Evolutionary conservation across 2,888 invertebrate species (phyloP).

Genomic region (Drosophila melanocephala): DNA sequence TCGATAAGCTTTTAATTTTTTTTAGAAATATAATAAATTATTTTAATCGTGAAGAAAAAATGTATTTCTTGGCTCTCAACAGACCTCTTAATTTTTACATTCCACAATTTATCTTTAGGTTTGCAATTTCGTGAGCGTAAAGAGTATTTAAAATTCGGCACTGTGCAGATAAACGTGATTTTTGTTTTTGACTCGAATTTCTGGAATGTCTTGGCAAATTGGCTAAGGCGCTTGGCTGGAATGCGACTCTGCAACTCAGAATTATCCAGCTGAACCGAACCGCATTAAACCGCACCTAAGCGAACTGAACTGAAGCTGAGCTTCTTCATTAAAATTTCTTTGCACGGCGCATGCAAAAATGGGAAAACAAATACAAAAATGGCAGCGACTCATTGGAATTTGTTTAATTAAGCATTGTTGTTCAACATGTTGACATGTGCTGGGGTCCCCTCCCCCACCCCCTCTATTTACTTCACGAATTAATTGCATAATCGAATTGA

Average conservation of each 20-base stretch:
- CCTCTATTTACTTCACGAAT: constrained; percentile 10
- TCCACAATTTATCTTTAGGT: background rate
- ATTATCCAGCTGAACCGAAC: constrained; percentile 13
- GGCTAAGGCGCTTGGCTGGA: constrained; percentile 36
- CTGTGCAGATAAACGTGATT: background rate
- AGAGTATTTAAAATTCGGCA: background rate
- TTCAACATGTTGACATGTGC: constrained; percentile 45
- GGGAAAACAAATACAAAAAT: constrained; percentile 6
- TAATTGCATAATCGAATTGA: constrained; percentile 70
- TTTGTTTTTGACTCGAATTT: background rate
- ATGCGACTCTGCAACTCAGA: constrained; percentile 14
- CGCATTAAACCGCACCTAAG: constrained; percentile 1
- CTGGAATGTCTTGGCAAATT: constrained; percentile 49
- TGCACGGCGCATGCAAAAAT: constrained; percentile 44
- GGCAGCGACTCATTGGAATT: constrained; percentile 62
- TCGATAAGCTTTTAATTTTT: too few species aligned
- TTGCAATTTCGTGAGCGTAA: background rate
- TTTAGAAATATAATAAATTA: too few species aligned
- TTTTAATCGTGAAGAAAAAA: background rate
- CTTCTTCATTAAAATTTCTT: constrained; percentile 58
- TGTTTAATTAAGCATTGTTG: constrained; percentile 77
- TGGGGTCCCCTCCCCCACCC: background rate
- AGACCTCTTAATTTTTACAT: background rate
- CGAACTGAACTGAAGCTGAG: background rate
- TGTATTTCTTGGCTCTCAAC: background rate